Conservation (phyloP, 2,888 invertebrate genomes). For the Peribatodes rhomboidaria region DNA sequence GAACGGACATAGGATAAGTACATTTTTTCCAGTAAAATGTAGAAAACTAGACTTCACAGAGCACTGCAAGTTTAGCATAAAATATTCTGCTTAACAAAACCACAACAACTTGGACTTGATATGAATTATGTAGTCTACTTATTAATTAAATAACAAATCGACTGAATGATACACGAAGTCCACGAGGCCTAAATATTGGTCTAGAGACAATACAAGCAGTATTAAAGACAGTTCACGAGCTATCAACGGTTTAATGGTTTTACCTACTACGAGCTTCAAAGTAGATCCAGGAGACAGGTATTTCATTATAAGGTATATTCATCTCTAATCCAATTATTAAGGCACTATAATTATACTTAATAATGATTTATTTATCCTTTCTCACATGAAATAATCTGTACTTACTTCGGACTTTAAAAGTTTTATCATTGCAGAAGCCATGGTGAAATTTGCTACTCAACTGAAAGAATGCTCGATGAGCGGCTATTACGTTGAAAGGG, state of each 20-base stretch:
- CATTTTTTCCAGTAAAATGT: too few species aligned
- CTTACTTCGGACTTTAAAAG: slow-evolving; percentile 81
- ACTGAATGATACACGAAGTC: not conserved
- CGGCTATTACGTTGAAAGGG: slow-evolving; percentile 61
- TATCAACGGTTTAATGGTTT: too few species aligned
- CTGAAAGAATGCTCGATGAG: slow-evolving; percentile 46
- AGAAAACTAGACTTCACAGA: too few species aligned
- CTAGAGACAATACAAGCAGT: not conserved
- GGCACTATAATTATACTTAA: not conserved
- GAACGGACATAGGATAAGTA: too few species aligned
- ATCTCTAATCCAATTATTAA: not conserved
- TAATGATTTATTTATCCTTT: not conserved
- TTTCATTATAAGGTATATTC: not conserved
- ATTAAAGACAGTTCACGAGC: too few species aligned
- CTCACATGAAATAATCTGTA: slow-evolving; percentile 39
- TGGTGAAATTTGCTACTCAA: slow-evolving; percentile 50
- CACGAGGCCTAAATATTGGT: not conserved
- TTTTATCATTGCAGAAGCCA: slow-evolving; percentile 80
- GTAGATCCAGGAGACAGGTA: not conserved
- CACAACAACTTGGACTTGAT: too few species aligned
- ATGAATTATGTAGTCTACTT: not conserved
- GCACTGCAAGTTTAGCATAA: not conserved
- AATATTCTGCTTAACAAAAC: too few species aligned
- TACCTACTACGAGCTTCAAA: too few species aligned
- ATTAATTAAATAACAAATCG: not conserved